Conservation (phyloP, 2,888 invertebrate genomes). For the Onthophagus sagittarius region DNA sequence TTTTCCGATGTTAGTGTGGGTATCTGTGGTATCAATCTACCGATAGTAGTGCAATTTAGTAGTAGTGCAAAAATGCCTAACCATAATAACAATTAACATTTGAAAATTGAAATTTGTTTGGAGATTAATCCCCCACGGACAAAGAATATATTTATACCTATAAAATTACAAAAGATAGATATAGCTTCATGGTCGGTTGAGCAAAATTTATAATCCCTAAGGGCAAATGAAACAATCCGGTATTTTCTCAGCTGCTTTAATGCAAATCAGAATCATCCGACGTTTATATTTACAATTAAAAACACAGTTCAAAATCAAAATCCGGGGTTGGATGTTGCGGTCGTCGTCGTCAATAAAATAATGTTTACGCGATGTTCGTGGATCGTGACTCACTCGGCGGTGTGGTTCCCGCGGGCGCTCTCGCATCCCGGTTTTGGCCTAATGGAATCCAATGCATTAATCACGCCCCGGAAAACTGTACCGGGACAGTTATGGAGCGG, state of each 20-base stretch:
- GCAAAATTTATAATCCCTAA: background rate
- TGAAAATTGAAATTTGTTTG: too few species aligned
- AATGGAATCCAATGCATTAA: conserved; percentile 49
- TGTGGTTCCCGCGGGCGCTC: background rate
- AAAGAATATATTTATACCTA: too few species aligned
- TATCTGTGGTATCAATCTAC: too few species aligned
- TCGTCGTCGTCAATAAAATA: background rate
- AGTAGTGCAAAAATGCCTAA: too few species aligned
- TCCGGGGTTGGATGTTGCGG: background rate
- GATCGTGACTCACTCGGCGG: background rate
- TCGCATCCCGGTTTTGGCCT: conserved; percentile 32
- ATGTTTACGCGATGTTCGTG: background rate
- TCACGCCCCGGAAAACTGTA: conserved; percentile 39
- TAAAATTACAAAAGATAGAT: background rate
- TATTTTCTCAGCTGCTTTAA: background rate
- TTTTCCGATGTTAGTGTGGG: too few species aligned
- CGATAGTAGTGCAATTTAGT: too few species aligned
- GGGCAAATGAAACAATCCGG: background rate
- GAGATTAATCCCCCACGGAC: too few species aligned
- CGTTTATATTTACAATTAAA: background rate
- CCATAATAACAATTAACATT: too few species aligned
- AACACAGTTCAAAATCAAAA: background rate
- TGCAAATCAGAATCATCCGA: background rate
- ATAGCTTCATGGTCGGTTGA: background rate
- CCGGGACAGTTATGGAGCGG: conserved; percentile 46